Base-by-base conservation (phyloP, 2,113 vertebrate species). In the Arenaria interpres region DNA sequence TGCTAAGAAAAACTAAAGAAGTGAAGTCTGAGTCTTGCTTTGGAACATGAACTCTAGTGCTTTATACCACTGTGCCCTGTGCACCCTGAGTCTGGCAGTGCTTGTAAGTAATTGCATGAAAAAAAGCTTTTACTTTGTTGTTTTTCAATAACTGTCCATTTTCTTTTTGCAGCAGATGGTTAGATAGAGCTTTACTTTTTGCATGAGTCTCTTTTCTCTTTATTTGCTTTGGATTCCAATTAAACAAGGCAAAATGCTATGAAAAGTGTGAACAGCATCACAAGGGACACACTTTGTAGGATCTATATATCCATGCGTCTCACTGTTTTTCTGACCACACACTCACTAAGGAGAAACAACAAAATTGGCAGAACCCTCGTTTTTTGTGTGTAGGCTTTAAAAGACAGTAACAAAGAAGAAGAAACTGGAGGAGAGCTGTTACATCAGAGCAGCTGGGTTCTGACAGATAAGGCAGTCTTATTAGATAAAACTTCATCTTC, bases 81-180 rank as follows among this genome's bases (percentile, higher is more conserved):
- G 78, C 57, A 72, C 51, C 37, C 57, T 97, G 79, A 68, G 27
- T 62, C 83, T 97, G 81, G 85, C 92, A 69, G 32, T 56, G 32
- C 67, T 96, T 86, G 97, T 97, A 95, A 97, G 97, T 97, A 97
- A 87, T 64, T 69, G 57, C 73, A 78, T 93, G 35, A 5, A 30
- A 41, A 75, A 32, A 45, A 30, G 1, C 6, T 59, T 93, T 87
- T 35, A 4, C 37, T 88, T 64, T 4, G 12, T 78, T 90, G 69
- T 67, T 89, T 89, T 87, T 53, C 35, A 64, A 18, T 64, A 74
- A 59, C 33, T 81, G 76, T 59, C 75, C 17, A 28, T 79, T 87
- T 80, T 75, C 69, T 76, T 32, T 19, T 85, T 21, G 13, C n/a
- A 91, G n/a, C 50, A 91, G 92, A 75, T 72, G 73, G 83, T 62